These are phyloP conservation scores for Acrocephalus scirpaceus DNA, from an alignment of 2,797 vertebrate species.

Conservation along the genomic window DNA sequence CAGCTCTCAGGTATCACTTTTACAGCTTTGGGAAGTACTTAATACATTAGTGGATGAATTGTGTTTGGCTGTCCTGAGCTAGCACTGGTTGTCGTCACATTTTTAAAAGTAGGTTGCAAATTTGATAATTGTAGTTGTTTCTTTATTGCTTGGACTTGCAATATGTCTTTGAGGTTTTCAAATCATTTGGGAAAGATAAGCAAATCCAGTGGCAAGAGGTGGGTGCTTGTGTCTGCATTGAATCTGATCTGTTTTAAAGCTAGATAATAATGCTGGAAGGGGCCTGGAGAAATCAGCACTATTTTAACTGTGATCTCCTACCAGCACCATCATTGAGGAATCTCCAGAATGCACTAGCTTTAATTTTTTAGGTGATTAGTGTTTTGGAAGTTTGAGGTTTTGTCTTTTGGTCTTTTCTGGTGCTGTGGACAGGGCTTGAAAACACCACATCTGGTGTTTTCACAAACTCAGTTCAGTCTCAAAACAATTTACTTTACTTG, in stretches of 20 bases:
- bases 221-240: not conserved
- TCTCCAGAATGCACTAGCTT: not conserved
- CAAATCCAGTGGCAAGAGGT: not conserved
- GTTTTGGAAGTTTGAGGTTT: not conserved
- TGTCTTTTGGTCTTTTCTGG: not conserved
- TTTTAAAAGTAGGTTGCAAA: not conserved
- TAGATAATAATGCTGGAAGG: not conserved
- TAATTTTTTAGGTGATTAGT: not conserved
- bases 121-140: not conserved
- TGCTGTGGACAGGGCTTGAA: not conserved
- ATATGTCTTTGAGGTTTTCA: not conserved
- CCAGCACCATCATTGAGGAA: not conserved
- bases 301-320: not conserved
- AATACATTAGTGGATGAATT: fast-evolving
- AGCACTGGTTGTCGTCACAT: fast-evolving
- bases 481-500: not conserved
- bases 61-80: not conserved
- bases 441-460: not conserved
- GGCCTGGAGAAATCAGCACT: not conserved
- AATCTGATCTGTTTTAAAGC: not conserved
- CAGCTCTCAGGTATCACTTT: not conserved
- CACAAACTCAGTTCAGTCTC: not conserved
- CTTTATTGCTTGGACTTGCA: not conserved
- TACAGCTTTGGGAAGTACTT: not conserved
- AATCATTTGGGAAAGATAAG: not conserved